Percentiles rank a stretch among this genome's conserved stretches.
Evolutionary conservation across 2,113 vertebrate species (phyloP).

Genomic region (Tursiops truncatus): DNA sequence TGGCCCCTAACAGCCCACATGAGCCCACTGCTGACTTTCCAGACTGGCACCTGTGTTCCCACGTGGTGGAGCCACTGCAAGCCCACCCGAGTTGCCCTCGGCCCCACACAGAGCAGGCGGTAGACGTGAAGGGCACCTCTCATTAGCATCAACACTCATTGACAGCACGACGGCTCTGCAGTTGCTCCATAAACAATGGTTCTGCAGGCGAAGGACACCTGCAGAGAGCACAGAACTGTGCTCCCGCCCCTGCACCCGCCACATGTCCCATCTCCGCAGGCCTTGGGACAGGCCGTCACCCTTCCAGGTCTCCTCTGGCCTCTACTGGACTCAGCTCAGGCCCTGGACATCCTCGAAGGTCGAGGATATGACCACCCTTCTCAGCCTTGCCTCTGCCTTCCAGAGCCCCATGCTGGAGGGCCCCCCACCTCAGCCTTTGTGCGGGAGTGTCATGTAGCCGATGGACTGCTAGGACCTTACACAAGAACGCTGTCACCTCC

Average conservation of each 20-base stretch:
- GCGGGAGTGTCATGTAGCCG: not conserved
- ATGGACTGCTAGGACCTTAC: not conserved
- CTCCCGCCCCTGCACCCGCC: not conserved
- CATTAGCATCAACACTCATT: not conserved
- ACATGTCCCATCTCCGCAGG: rapidly evolving
- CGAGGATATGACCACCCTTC: not conserved
- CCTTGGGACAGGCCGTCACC: too few species aligned
- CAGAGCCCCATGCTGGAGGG: too few species aligned
- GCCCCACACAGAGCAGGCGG: rapidly evolving
- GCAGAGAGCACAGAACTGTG: too few species aligned
- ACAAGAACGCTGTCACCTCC: not conserved
- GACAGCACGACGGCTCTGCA: too few species aligned
- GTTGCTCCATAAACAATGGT: too few species aligned
- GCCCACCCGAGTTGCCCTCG: not conserved
- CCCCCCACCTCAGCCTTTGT: not conserved
- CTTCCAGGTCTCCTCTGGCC: not conserved
- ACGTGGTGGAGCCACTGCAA: not conserved
- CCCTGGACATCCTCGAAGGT: not conserved
- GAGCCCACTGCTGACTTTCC: not conserved
- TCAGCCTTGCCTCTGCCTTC: not conserved
- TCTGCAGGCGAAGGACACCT: too few species aligned
- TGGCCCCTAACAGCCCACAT: not conserved
- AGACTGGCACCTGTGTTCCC: not conserved
- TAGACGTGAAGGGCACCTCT: rapidly evolving
- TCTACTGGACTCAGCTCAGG: not conserved